These are phyloP conservation scores for Drosophila kambysellisi DNA, from an alignment of 2,888 invertebrate genomes.

Conservation along the genomic window DNA sequence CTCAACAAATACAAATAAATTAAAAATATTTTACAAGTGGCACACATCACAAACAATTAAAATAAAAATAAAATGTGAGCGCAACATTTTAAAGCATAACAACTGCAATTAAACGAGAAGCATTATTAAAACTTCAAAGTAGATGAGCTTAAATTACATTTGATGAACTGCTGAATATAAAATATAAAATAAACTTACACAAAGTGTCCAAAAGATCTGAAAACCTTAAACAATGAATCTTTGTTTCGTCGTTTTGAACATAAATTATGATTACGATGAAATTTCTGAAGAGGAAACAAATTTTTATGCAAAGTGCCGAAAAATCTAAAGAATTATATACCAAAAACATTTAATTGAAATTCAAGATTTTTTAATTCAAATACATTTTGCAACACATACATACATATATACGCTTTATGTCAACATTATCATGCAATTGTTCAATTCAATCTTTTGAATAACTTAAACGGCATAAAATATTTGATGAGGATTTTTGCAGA, in stretches of 20 bases:
- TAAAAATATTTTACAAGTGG: slow-evolving; percentile 39
- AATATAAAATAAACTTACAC: no score
- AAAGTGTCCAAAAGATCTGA: not conserved
- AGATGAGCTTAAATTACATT: not conserved
- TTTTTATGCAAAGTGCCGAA: not conserved
- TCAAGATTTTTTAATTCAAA: slow-evolving; percentile 5
- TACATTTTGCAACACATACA: not conserved
- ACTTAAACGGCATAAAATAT: slow-evolving; percentile 38
- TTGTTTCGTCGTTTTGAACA: not conserved
- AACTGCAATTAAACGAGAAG: not conserved
- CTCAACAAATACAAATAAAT: slow-evolving; percentile 70
- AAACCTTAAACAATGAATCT: not conserved
- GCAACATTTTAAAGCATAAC: not conserved
- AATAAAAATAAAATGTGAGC: not conserved
- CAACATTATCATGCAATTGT: slow-evolving; percentile 8
- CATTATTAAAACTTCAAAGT: not conserved
- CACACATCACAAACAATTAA: slow-evolving; percentile 42
- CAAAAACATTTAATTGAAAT: not conserved
- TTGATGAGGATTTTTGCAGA: slow-evolving; percentile 21
- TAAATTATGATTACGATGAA: not conserved
- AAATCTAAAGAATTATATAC: slow-evolving; percentile 16
- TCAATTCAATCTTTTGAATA: slow-evolving; percentile 28
- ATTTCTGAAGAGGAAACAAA: not conserved
- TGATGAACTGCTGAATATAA: not conserved
- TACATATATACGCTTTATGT: not conserved